These are phyloP conservation scores for Drosophila meridiana DNA, from an alignment of 2,888 invertebrate species.

Conservation along the genomic window DNA sequence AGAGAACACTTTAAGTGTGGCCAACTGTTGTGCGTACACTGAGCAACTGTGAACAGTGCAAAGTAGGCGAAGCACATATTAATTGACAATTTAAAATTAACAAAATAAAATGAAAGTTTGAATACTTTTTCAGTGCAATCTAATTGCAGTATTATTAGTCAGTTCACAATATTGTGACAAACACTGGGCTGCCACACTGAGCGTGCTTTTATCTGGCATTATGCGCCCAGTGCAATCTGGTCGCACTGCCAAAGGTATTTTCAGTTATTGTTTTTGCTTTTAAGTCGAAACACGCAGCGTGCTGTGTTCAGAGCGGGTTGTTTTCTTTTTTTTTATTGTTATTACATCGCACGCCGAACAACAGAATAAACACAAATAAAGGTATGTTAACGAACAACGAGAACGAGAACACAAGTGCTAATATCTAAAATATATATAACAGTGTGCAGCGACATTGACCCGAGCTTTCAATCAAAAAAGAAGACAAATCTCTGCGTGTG, in stretches of 20 bases:
- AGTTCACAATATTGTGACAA: not conserved
- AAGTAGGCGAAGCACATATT: not conserved
- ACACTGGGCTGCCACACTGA: not conserved
- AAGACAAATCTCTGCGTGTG: slow-evolving; percentile 14
- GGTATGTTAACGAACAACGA: slow-evolving; percentile 62
- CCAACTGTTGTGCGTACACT: not conserved
- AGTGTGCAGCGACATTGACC: slow-evolving; percentile 24
- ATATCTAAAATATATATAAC: slow-evolving; percentile 31
- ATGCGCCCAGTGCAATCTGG: not conserved
- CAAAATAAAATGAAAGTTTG: not conserved
- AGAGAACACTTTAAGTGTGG: not conserved
- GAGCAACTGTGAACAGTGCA: not conserved
- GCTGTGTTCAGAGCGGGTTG: slow-evolving; percentile 49
- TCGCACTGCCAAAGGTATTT: slow-evolving; percentile 12
- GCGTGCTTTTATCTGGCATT: not conserved
- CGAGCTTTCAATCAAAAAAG: slow-evolving; percentile 26
- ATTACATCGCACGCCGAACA: slow-evolving; percentile 61
- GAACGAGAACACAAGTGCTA: slow-evolving; percentile 52
- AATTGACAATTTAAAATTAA: not conserved
- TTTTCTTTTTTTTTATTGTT: slow-evolving; percentile 60
- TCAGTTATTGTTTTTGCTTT: slow-evolving; percentile 59
- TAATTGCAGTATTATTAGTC: too few relatives aligned
- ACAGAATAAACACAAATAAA: slow-evolving; percentile 60
- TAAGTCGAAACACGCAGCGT: slow-evolving; percentile 35
- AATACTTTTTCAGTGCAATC: not conserved